These are phyloP conservation scores for Frankliniella fusca DNA, from an alignment of 2,888 invertebrate genomes.

Conservation along the genomic window DNA sequence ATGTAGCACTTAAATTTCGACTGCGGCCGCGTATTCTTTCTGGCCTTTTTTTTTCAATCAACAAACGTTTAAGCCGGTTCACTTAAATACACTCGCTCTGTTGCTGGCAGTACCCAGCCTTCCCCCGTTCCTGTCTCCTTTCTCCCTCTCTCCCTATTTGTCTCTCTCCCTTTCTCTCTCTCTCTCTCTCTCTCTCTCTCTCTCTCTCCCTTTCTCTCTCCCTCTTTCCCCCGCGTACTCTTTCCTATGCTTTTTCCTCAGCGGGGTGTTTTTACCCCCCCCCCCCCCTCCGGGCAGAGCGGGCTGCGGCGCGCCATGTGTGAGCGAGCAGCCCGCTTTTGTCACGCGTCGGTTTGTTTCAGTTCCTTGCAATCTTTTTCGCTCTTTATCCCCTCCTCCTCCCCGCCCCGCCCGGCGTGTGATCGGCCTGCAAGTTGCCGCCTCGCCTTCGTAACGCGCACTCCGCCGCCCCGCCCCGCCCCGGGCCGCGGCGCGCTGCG, in stretches of 20 bases:
- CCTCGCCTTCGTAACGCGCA: background rate
- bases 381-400: background rate
- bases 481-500: background rate
- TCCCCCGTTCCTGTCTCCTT: background rate
- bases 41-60: too few species aligned
- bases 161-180: background rate
- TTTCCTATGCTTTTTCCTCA: background rate
- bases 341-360: slow-evolving; percentile 1
- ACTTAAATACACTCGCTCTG: too few species aligned
- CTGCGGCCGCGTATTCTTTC: too few species aligned
- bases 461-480: background rate
- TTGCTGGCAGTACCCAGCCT: too few species aligned
- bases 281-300: background rate
- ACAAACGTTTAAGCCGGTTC: too few species aligned
- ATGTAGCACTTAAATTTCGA: too few species aligned
- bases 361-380: background rate
- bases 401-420: background rate
- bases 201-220: background rate
- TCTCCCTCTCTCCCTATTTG: background rate
- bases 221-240: background rate
- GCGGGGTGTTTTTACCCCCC: background rate
- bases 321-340: background rate
- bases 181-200: background rate
- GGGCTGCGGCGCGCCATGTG: background rate
- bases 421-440: background rate